A percentile compares a stretch with the other conserved stretches of the same genome.
Conservation (phyloP, 2,888 invertebrate species). For the Stegophylla sp. region DNA sequence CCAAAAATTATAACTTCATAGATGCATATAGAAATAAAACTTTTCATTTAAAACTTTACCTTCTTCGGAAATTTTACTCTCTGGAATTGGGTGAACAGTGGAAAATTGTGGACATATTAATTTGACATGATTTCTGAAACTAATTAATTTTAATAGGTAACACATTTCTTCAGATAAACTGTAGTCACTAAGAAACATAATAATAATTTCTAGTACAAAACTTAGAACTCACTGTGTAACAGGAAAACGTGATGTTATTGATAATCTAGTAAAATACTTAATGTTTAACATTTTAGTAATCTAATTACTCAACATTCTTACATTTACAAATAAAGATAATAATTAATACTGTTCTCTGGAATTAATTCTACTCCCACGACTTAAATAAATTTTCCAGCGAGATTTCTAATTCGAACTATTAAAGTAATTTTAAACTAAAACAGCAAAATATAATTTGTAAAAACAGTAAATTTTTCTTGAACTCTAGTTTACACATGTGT, state of each 20-base stretch:
- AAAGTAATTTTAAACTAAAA: too few species aligned
- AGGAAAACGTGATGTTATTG: conserved; percentile 19
- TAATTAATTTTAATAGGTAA: not conserved
- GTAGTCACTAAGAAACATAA: not conserved
- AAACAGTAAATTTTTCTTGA: not conserved
- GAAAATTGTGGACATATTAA: conserved; percentile 27
- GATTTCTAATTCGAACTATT: too few species aligned
- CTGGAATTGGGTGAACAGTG: not conserved
- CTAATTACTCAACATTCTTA: conserved; percentile 1
- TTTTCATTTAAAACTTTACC: not conserved
- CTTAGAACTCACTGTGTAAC: conserved; percentile 1
- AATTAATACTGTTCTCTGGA: too few species aligned
- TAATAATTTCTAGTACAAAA: not conserved
- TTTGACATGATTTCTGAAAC: conserved; percentile 26
- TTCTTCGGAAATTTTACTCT: conserved; percentile 31
- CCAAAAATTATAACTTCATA: not conserved
- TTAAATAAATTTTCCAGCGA: too few species aligned
- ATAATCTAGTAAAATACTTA: conserved; percentile 17
- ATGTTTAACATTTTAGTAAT: conserved; percentile 21
- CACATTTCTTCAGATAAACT: not conserved
- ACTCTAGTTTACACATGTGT: conserved; percentile 24
- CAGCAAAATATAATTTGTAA: not conserved
- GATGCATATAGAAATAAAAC: not conserved
- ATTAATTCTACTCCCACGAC: too few species aligned
- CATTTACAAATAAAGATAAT: too few species aligned